Evolutionary conservation across 35 echinoderm and acorn worm species (phyloP).

Genomic region (Amphiura filiformis): DNA sequence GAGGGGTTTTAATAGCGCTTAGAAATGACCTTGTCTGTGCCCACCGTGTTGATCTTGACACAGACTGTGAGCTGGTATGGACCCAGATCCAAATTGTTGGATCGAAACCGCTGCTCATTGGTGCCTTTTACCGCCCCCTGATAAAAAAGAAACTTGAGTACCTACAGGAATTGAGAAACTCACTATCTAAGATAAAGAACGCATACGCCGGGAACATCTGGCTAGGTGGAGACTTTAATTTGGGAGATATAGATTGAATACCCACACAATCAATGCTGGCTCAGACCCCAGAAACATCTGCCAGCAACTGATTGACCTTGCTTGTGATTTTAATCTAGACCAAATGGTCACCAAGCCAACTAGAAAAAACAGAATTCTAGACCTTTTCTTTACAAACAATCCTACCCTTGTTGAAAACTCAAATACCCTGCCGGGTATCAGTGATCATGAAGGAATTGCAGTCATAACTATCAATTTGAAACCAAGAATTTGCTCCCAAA

Average conservation of each 20-base stretch:
- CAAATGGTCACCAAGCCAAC: constrained; percentile 18
- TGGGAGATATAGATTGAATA: background rate
- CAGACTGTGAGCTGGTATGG: background rate
- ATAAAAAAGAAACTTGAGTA: too few species aligned
- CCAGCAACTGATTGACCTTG: background rate
- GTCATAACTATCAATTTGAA: background rate
- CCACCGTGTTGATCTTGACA: constrained; percentile 3
- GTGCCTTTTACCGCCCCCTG: too few species aligned
- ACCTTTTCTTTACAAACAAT: constrained; percentile 26
- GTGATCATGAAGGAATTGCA: background rate
- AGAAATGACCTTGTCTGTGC: background rate
- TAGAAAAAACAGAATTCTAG: constrained; percentile 18
- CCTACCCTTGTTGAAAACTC: background rate
- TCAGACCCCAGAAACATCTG: background rate
- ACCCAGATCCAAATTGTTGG: background rate
- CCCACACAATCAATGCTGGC: background rate
- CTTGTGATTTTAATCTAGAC: background rate
- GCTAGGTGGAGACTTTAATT: constrained; percentile 27
- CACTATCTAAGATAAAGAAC: background rate
- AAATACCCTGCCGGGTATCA: background rate
- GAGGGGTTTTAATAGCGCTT: background rate
- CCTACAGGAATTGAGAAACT: too few species aligned
- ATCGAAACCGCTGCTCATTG: background rate
- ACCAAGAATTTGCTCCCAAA: background rate
- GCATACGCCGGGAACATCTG: background rate